Evolutionary conservation across 2,113 vertebrate genomes (phyloP).

Genomic region (Phylloscopus trochilus): DNA sequence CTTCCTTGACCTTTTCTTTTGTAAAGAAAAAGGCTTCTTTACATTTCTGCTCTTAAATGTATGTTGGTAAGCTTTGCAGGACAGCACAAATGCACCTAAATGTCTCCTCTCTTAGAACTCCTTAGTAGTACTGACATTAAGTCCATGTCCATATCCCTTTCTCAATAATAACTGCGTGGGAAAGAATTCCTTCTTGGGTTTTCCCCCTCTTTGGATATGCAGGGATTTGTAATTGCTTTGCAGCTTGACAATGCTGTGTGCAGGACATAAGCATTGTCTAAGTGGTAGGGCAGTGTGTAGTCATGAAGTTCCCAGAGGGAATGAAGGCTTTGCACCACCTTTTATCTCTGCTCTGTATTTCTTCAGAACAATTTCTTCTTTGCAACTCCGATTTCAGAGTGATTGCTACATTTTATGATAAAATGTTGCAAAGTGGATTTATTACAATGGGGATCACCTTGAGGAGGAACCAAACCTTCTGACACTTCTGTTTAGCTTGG

Average conservation of each 20-base stretch:
- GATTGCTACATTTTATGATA: background rate
- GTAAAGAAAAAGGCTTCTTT: background rate
- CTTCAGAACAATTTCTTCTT: background rate
- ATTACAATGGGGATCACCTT: background rate
- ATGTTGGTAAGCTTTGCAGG: background rate
- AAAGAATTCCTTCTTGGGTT: background rate
- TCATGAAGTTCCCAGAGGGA: background rate
- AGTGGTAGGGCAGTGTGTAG: accelerated
- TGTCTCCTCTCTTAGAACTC: background rate
- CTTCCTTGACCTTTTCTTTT: background rate
- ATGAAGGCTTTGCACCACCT: background rate
- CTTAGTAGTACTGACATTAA: background rate
- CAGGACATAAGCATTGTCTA: background rate
- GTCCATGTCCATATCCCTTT: background rate
- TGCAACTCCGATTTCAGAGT: background rate
- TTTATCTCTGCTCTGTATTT: background rate
- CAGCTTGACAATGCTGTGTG: background rate
- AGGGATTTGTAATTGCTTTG: background rate
- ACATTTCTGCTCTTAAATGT: background rate
- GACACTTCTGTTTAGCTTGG: background rate
- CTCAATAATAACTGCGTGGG: background rate
- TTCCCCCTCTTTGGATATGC: accelerated
- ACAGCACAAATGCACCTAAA: background rate
- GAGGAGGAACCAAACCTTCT: background rate
- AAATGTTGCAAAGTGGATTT: background rate